Evolutionary conservation across 2,888 invertebrate species (phyloP), one percentile per base, ranked within the genome.

Genomic region (Callyntrura guangdongensis): DNA sequence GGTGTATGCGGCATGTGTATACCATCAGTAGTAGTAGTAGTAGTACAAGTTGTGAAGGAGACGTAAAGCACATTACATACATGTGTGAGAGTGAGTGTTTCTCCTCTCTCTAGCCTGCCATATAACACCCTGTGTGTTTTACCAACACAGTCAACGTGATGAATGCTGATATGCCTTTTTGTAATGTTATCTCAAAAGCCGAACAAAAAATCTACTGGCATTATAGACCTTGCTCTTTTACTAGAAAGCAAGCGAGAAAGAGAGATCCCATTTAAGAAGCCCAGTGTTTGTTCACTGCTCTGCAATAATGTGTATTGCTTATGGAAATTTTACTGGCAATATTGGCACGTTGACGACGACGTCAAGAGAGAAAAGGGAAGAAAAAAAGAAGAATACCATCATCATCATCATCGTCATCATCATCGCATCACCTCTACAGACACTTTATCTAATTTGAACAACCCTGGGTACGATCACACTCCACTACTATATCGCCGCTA

Each of bases 361-460:
- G 81, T 82, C 81, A 82, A 53, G n/a, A 49, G n/a, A n/a, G n/a
- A 56, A 20, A 69, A 20, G 8, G 17, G n/a, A n/a, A 53, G 49
- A n/a, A 56, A 22, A 77, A 49, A 79, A 79, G 53, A 22, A 79
- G 61, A 82, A 82, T 82, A 61, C 59, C 61, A 61, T 20, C 59
- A 8, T 74, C 6, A 47, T 53, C 53, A 53, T 53, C 53, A 53
- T 53, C 77, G 47, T 77, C 49, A 49, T 49, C 49, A 77, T 82
- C 36, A 20, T 27, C 36, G 36, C 36, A 82, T 82, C 81, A 82
- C 59, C 81, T n/a, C n/a, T 59, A 61, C 81, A 59, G 81, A 82
- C 81, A 82, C 81, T 82, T 36, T 59, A 59, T 82, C 36, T 82
- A 77, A 77, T 77, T 77, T 77, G 77, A 77, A 49, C 47, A 74